Evolutionary conservation across 2,113 vertebrate species (phyloP).

Genomic region (Nettapus auritus): DNA sequence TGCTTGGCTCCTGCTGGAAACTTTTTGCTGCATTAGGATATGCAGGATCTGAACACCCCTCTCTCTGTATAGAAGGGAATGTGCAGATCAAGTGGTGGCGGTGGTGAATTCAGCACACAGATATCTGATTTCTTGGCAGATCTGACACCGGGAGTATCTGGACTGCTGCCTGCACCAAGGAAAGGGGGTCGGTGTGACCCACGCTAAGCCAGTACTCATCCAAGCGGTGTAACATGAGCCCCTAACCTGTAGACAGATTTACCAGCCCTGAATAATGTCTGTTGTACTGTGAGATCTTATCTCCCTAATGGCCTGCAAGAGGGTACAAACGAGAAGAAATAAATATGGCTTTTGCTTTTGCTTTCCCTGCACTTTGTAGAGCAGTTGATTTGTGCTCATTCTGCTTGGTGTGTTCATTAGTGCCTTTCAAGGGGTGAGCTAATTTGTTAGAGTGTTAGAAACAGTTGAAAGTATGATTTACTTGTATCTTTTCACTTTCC

Average conservation of each 20-base stretch:
- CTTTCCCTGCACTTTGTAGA: slow-evolving; percentile 7
- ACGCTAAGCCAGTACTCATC: not conserved
- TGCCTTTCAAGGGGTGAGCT: not conserved
- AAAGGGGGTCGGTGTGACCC: slow-evolving; percentile 57
- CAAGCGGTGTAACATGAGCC: slow-evolving; percentile 22
- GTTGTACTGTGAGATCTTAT: slow-evolving; percentile 60
- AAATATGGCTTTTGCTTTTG: slow-evolving; percentile 43
- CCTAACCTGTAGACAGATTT: slow-evolving; percentile 63
- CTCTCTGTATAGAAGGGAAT: slow-evolving; percentile 45
- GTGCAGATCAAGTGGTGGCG: slow-evolving; percentile 11
- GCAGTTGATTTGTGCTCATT: not conserved
- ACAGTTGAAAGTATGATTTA: not conserved
- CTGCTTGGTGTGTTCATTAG: not conserved
- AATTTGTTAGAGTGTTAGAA: not conserved
- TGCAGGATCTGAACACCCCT: not conserved
- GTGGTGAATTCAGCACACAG: slow-evolving; percentile 48
- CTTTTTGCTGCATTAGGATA: not conserved
- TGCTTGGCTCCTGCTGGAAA: not conserved
- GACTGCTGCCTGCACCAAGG: slow-evolving; percentile 34
- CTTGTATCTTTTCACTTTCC: not conserved
- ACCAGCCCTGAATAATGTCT: slow-evolving; percentile 70
- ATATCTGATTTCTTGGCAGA: slow-evolving; percentile 70
- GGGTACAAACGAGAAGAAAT: slow-evolving; percentile 40
- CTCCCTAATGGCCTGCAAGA: slow-evolving; percentile 52
- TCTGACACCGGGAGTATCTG: slow-evolving; percentile 49